These are phyloP conservation scores for Arge pagana DNA, from an alignment of 2,888 invertebrate genomes.

Conservation along the genomic window DNA sequence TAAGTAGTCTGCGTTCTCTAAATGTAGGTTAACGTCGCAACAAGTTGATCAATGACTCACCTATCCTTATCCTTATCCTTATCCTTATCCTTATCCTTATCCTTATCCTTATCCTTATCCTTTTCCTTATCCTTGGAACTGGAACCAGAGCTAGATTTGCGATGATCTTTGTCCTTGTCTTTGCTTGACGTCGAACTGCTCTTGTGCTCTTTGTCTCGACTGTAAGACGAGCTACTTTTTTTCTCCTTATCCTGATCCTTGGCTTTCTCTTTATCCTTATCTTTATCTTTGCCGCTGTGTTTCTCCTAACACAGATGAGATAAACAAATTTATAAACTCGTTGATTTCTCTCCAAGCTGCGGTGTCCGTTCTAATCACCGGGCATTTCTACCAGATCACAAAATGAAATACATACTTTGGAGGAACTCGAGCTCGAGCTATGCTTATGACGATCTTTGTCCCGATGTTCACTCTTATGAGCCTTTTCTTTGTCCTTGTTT, in stretches of 20 bases:
- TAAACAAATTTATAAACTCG: too few species aligned
- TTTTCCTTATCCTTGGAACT: conserved; percentile 57
- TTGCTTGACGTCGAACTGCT: conserved; percentile 61
- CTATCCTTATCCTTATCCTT: conserved; percentile 41
- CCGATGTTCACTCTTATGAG: conserved; percentile 61
- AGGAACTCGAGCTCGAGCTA: conserved; percentile 51
- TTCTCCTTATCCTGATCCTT: conserved; percentile 48
- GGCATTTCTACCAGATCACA: too few species aligned
- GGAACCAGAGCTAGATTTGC: conserved; percentile 53
- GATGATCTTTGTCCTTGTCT: conserved; percentile 58
- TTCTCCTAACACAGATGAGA: too few species aligned
- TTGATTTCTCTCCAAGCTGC: too few species aligned
- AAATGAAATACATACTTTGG: conserved; percentile 28
- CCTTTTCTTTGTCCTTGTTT: conserved; percentile 60
- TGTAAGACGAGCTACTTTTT: conserved; percentile 45
- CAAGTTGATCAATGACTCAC: conserved; percentile 14
- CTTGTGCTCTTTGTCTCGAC: conserved; percentile 64
- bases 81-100: conserved; percentile 50
- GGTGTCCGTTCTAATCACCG: too few species aligned
- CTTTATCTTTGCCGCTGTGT: conserved; percentile 50
- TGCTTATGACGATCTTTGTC: conserved; percentile 69
- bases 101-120: conserved; percentile 53
- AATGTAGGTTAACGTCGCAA: background rate
- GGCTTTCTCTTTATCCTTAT: conserved; percentile 59
- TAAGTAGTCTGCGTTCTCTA: too few species aligned